Evolutionary conservation across 2,797 vertebrate genomes (phyloP), one percentile per base, ranked within the genome.

Genomic region (Rhinella marina): DNA sequence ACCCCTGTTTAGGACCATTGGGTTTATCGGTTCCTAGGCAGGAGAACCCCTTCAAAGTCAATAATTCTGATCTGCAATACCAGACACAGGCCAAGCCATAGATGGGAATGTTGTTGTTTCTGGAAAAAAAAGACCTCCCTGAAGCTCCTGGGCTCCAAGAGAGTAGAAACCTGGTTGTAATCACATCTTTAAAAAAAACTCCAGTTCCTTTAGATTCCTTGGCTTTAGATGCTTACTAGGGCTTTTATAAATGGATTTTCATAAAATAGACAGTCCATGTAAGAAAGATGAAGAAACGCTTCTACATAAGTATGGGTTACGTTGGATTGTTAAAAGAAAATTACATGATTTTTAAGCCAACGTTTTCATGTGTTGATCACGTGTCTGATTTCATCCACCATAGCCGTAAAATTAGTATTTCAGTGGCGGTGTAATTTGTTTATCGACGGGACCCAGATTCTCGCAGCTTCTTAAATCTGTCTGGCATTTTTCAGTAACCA

Each of bases 401-500:
- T 54, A 25, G 54, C 48, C 62, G 19, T 83, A 72, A 83, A 72
- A 72, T 83, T 14, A 29, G 54, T 23, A 21, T 56, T 32, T 70
- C 13, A 7, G 21, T 9, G 50, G 64, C 16, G 66, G 23, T 7
- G 81, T 72, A 83, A 83, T 83, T 72, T 83, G 50, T 57, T 70
- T 25, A 83, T 72, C 50, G 72, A 23, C 72, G 21, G 25, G 66
- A 32, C 54, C 16, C 25, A 57, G 62, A 72, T 83, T 56, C 12
- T 83, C 21, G 68, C 52, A 32, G 66, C 48, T 29, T 23, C 64
- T 32, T 56, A 27, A n/a, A 77, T 41, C 75, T 77, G 70, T 77
- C 84, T 85, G 72, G 73, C 21, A 85, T 77, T 77, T 75, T 27
- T 75, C 73, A 85, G 57, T 66, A 52, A 62, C 61, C 73, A 29